A percentile compares a stretch with the other conserved stretches of the same genome.
These are phyloP conservation scores for Sphyrna mokarran DNA, from an alignment of 2,113 vertebrate genomes.

Conservation along the genomic window DNA sequence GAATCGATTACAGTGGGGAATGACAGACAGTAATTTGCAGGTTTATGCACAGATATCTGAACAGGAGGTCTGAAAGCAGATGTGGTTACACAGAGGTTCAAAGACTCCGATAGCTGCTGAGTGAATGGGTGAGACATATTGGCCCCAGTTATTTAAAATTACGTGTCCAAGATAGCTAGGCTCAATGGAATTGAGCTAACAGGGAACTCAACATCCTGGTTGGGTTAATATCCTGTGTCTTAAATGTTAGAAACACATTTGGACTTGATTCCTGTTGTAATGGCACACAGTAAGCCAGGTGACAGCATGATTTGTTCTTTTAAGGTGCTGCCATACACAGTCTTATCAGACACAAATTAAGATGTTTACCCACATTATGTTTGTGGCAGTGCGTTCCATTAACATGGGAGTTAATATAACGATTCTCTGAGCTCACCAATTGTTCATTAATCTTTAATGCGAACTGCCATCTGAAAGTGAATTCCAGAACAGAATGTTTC, in stretches of 20 bases:
- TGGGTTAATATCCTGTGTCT: not conserved
- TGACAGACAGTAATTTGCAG: not conserved
- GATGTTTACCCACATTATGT: not conserved
- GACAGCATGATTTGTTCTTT: not conserved
- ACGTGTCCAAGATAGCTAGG: not conserved
- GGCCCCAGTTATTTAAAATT: not conserved
- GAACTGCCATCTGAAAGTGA: not conserved
- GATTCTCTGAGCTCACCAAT: not conserved
- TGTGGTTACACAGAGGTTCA: not conserved
- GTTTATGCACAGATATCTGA: not conserved
- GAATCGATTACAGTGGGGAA: not conserved
- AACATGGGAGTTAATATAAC: not conserved
- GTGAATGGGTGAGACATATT: not conserved
- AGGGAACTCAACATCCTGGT: not conserved
- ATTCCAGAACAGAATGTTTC: not conserved
- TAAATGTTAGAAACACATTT: not conserved
- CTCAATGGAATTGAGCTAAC: not conserved
- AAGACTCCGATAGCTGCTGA: not conserved
- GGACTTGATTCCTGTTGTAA: not conserved
- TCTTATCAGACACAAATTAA: not conserved
- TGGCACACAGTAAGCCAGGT: not conserved
- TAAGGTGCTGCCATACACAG: not conserved
- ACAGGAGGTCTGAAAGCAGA: not conserved
- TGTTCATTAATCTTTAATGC: not conserved
- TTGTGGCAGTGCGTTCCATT: not conserved